These are phyloP conservation scores for Microhierax caerulescens DNA, from an alignment of 2,797 vertebrate species.

Conservation along the genomic window DNA sequence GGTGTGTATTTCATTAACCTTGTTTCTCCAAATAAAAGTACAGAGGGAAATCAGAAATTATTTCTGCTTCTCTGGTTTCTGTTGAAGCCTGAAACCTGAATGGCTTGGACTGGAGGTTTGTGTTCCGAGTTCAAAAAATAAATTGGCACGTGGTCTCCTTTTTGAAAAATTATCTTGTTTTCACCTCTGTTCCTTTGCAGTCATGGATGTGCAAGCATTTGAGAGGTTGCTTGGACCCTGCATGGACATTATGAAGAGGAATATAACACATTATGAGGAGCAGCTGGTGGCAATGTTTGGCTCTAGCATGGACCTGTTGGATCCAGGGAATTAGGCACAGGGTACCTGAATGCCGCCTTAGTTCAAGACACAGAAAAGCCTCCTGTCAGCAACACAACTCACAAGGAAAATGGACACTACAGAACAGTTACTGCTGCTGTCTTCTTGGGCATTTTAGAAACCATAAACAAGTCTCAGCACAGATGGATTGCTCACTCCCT, in stretches of 20 bases:
- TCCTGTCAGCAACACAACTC: constrained; percentile 78
- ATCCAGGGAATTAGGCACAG: constrained; percentile 82
- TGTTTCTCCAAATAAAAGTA: neutral
- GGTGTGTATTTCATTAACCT: neutral
- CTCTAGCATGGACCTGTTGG: constrained; percentile 95
- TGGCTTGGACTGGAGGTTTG: neutral
- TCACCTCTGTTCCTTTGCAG: constrained; percentile 72
- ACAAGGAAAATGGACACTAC: constrained; percentile 72
- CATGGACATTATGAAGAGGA: constrained; percentile 99
- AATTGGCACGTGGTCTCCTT: neutral
- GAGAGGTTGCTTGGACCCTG: constrained; percentile 97
- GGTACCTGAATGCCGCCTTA: constrained; percentile 74
- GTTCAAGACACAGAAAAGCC: constrained; percentile 77
- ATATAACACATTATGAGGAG: constrained; percentile 96
- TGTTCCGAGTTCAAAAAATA: neutral
- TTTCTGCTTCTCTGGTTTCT: neutral
- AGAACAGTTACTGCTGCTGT: constrained; percentile 73
- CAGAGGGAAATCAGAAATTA: neutral
- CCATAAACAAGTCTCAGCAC: constrained; percentile 74
- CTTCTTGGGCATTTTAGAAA: constrained; percentile 79
- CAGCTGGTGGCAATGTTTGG: constrained; percentile 98
- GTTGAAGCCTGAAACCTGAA: neutral
- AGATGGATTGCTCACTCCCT: constrained; percentile 70
- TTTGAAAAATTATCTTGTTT: neutral
- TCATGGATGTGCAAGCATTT: constrained; percentile 97